Percentiles rank a stretch among this genome's conserved stretches.
phyloP scores from a whole-genome alignment of 2,113 vertebrate species.

The Spilogale gracilis region DNA sequence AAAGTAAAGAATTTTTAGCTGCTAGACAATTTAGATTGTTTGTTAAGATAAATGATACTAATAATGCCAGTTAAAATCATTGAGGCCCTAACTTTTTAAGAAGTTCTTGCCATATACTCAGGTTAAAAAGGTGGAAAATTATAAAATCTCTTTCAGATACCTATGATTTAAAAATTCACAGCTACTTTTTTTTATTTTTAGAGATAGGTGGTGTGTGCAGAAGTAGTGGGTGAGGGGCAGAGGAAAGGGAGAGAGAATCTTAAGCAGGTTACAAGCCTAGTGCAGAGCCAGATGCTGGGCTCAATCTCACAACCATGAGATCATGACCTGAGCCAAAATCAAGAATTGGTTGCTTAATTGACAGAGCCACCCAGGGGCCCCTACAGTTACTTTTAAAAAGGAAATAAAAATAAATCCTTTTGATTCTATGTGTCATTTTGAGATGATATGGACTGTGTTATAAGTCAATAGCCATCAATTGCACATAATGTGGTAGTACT shows the following conservation, averaged over 20 bases:
- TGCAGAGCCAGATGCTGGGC: not conserved
- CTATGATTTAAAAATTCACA: not conserved
- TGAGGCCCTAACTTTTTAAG: not conserved
- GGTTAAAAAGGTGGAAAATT: not conserved
- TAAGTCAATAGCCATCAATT: not conserved
- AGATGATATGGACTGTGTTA: not conserved
- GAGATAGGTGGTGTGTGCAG: not conserved
- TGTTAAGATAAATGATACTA: not conserved
- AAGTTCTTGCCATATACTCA: not conserved
- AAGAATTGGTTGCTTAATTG: not conserved
- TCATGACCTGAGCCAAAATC: not conserved
- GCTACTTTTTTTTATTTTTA: not conserved
- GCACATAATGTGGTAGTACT: not conserved
- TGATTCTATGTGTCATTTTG: not conserved
- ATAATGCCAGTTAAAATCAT: not conserved
- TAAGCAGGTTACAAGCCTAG: not conserved
- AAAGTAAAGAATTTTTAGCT: not conserved
- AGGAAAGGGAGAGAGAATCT: not conserved
- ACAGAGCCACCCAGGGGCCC: not conserved
- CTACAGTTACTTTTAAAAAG: not conserved
- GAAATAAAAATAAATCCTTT: not conserved
- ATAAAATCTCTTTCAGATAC: not conserved
- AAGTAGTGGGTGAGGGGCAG: not conserved
- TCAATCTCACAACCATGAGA: not conserved
- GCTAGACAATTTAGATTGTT: not conserved